Conservation (phyloP, 2,888 invertebrate species). For the Notodonta dromedarius region DNA sequence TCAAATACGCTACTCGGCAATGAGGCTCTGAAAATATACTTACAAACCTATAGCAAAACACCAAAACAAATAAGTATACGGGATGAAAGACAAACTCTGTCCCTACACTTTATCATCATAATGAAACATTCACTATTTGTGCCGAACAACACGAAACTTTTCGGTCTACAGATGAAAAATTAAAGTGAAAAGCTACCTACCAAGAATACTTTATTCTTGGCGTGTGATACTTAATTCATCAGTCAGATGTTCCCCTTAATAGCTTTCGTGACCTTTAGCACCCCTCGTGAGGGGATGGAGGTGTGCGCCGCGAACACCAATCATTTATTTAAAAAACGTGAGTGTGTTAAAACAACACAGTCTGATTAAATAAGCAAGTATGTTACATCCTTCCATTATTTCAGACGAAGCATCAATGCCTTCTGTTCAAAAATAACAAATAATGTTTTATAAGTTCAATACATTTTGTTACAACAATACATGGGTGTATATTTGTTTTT, state of each 20-base stretch:
- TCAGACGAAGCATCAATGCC: no score
- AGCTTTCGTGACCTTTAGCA: conserved; percentile 50
- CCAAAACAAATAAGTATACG: neutral
- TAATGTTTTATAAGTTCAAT: no score
- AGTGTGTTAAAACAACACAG: neutral
- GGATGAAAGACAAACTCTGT: neutral
- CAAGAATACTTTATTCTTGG: conserved; percentile 17
- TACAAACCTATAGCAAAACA: neutral
- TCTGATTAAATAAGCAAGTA: neutral
- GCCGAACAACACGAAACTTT: neutral
- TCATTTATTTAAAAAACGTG: neutral
- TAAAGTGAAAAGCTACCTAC: conserved; percentile 10
- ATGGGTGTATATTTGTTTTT: no score
- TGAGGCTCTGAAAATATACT: no score
- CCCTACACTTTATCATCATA: neutral
- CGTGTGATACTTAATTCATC: conserved; percentile 46
- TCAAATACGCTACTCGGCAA: no score
- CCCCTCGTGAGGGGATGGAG: conserved; percentile 9
- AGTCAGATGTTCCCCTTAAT: conserved; percentile 42
- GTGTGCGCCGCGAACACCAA: neutral
- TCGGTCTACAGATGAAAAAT: neutral
- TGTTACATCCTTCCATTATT: neutral
- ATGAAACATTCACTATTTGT: neutral
- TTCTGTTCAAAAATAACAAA: no score
- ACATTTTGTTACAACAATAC: no score